Percentiles rank a stretch among this genome's conserved stretches.
Conservation (phyloP, 2,797 vertebrate species). For the Stomatorhinus walkeri region DNA sequence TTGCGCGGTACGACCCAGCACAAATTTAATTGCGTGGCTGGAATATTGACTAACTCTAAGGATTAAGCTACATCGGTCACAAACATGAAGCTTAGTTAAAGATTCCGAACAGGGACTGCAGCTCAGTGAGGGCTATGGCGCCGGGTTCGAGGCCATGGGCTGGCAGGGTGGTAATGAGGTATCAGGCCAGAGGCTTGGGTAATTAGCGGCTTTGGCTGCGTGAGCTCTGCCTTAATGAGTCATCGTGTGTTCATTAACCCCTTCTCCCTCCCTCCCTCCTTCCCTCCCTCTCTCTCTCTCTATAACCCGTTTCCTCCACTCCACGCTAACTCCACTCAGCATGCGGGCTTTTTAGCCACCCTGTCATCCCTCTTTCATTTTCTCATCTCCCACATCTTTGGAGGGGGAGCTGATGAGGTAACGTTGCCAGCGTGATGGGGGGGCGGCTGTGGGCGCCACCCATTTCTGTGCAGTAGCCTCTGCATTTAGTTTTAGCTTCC, state of each 20-base stretch:
- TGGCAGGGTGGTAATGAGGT: background rate
- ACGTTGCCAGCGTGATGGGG: constrained; percentile 49
- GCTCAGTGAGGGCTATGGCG: background rate
- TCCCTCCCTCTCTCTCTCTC: constrained; percentile 26
- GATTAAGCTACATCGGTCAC: background rate
- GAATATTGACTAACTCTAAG: background rate
- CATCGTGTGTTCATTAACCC: constrained; percentile 16
- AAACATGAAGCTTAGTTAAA: background rate
- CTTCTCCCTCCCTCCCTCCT: constrained; percentile 43
- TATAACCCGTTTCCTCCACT: constrained; percentile 31
- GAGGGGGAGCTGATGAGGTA: constrained; percentile 69
- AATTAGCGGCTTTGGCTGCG: constrained; percentile 2
- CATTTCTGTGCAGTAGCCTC: constrained; percentile 33
- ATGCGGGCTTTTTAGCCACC: constrained; percentile 73
- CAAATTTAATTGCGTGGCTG: background rate
- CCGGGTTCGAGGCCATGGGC: background rate
- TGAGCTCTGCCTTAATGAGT: background rate
- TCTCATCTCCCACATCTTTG: constrained; percentile 66
- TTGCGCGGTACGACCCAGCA: background rate
- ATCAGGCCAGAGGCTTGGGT: background rate
- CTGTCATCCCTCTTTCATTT: constrained; percentile 70
- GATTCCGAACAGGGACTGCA: background rate
- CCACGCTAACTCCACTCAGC: constrained; percentile 58
- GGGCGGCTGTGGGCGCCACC: background rate
- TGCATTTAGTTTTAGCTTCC: constrained; percentile 12